Conservation (phyloP, 2,797 vertebrate genomes). For the Catamblyrhynchus diadema region DNA sequence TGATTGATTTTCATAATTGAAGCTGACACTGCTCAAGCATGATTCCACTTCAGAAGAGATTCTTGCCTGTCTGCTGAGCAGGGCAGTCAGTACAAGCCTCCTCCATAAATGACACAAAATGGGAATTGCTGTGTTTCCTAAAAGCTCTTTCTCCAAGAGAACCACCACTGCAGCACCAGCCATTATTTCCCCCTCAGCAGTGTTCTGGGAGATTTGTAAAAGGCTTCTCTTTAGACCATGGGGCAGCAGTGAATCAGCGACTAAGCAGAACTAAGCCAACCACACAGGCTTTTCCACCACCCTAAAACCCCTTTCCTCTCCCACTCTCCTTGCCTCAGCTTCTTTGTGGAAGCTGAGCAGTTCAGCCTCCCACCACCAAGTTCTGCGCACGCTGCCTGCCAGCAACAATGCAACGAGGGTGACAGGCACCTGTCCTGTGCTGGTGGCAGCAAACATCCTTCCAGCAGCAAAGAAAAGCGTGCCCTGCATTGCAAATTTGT, state of each 20-base stretch:
- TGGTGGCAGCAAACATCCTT: not conserved
- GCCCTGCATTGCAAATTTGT: not conserved
- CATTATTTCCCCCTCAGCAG: not conserved
- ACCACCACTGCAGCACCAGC: not conserved
- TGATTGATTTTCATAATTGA: slow-evolving; percentile 34
- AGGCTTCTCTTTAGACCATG: not conserved
- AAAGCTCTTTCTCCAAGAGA: not conserved
- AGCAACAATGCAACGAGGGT: not conserved
- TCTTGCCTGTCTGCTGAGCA: not conserved
- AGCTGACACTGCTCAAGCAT: not conserved
- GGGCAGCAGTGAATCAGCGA: not conserved
- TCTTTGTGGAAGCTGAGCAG: not conserved
- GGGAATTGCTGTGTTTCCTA: not conserved
- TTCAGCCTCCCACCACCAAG: not conserved
- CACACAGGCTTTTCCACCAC: not conserved
- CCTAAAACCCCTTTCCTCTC: not conserved
- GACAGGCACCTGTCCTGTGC: not conserved
- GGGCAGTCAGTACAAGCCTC: not conserved
- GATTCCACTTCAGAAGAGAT: not conserved
- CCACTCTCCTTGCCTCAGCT: not conserved
- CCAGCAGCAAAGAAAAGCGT: not conserved
- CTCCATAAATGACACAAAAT: not conserved
- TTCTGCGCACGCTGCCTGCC: not conserved
- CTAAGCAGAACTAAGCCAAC: not conserved
- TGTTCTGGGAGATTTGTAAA: not conserved